Percentiles rank a stretch among this genome's conserved stretches.
Evolutionary conservation across 2,888 invertebrate species (phyloP).

Genomic region (Leptinotarsa tumamoca): DNA sequence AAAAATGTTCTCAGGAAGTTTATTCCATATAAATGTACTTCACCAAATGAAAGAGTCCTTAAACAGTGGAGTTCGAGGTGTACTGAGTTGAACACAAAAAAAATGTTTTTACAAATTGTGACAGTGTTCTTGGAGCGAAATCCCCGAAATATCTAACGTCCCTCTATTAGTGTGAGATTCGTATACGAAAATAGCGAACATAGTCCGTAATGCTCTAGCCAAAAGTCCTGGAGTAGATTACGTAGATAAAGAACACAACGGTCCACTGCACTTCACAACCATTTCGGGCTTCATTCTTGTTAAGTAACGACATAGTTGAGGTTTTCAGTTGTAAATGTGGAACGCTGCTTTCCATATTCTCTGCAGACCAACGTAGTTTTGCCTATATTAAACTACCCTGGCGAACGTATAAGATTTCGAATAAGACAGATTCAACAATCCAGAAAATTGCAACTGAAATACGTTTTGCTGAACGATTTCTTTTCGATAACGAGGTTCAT

Average conservation of each 20-base stretch:
- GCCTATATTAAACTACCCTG: constrained; percentile 23
- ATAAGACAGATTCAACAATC: constrained; percentile 27
- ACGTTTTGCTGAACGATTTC: not conserved
- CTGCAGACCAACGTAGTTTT: constrained; percentile 35
- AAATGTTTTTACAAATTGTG: not conserved
- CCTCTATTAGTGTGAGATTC: constrained; percentile 38
- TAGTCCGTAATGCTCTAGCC: constrained; percentile 38
- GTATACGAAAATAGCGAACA: constrained; percentile 37
- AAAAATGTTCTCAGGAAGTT: no score
- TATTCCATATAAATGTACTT: no score
- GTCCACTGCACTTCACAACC: constrained; percentile 63
- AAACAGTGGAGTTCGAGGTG: no score
- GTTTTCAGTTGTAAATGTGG: constrained; percentile 63
- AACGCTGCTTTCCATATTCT: constrained; percentile 50
- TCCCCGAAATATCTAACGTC: not conserved
- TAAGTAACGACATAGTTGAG: constrained; percentile 66
- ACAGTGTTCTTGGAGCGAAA: not conserved
- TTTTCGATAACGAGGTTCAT: no score
- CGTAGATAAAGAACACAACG: constrained; percentile 65
- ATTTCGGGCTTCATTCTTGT: constrained; percentile 64
- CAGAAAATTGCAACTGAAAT: constrained; percentile 32
- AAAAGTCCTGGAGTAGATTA: constrained; percentile 58
- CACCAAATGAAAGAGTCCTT: no score
- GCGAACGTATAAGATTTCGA: constrained; percentile 31
- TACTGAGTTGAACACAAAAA: not conserved